These are phyloP conservation scores for human (Homo sapiens) DNA, from an alignment of 2,113 vertebrate genomes.

Conservation along the genomic window DNA sequence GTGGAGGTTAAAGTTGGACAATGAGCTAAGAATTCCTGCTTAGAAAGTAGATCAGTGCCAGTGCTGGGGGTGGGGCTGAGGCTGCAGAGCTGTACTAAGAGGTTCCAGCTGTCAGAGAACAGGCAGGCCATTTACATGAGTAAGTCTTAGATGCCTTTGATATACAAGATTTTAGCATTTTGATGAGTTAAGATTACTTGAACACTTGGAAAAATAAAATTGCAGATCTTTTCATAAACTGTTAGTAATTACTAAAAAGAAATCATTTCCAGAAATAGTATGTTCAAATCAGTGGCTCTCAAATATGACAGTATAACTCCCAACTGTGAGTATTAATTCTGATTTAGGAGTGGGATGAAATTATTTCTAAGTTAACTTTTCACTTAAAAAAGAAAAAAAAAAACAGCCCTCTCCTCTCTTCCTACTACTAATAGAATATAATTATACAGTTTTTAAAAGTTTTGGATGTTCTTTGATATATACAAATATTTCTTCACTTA, in stretches of 20 bases:
- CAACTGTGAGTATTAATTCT: slow-evolving; percentile 58
- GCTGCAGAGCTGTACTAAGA: background rate
- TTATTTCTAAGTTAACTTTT: slow-evolving; percentile 62
- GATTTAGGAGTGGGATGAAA: slow-evolving; percentile 20
- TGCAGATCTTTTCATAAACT: slow-evolving; percentile 65
- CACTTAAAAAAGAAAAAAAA: slow-evolving; percentile 49
- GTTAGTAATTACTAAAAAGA: slow-evolving; percentile 67
- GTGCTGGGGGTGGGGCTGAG: background rate
- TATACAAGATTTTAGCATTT: slow-evolving; percentile 70
- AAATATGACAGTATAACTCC: slow-evolving; percentile 36
- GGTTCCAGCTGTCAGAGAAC: slow-evolving; percentile 51
- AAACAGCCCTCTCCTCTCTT: background rate
- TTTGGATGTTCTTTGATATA: background rate
- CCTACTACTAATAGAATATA: background rate
- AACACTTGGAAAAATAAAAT: slow-evolving; percentile 64
- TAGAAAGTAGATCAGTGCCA: background rate
- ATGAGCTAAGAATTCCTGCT: background rate
- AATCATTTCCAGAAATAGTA: slow-evolving; percentile 61
- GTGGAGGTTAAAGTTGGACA: background rate
- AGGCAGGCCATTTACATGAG: slow-evolving; percentile 52
- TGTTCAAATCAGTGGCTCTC: slow-evolving; percentile 61
- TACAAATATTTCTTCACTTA: slow-evolving; percentile 39
- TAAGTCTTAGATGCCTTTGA: slow-evolving; percentile 27
- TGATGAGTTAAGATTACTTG: slow-evolving; percentile 65
- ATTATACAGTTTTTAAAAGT: background rate